Conservation (phyloP, 2,888 invertebrate genomes). For the Epirrhoe alternata region DNA sequence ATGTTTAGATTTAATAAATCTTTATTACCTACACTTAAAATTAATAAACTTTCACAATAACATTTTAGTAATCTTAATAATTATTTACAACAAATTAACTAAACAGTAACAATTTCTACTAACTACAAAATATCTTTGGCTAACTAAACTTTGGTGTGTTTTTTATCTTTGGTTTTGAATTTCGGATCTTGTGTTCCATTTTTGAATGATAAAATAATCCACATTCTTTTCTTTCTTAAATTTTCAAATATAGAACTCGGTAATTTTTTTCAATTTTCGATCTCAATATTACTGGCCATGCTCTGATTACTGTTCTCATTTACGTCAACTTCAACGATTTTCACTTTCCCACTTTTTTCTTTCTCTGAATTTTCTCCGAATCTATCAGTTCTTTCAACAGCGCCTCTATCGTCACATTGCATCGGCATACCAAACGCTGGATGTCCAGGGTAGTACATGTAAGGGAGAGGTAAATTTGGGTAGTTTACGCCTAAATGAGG, state of each 20-base stretch:
- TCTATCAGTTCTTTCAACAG: constrained; percentile 56
- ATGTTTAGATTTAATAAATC: not conserved
- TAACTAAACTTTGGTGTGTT: constrained; percentile 46
- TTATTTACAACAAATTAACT: constrained; percentile 72
- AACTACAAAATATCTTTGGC: constrained; percentile 64
- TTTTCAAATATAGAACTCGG: not conserved
- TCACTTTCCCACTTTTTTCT: constrained; percentile 64
- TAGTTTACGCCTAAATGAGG: constrained; percentile 80
- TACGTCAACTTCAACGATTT: constrained; percentile 58
- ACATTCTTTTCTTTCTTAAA: not conserved
- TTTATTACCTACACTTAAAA: constrained; percentile 3
- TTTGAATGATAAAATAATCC: not conserved
- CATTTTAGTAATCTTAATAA: constrained; percentile 63
- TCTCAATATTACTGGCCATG: constrained; percentile 82
- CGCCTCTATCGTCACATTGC: constrained; percentile 67
- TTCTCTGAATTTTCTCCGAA: constrained; percentile 60
- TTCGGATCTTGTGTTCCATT: not conserved
- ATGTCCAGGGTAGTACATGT: constrained; percentile 81
- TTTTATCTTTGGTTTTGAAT: constrained; percentile 33
- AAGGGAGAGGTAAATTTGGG: constrained; percentile 73
- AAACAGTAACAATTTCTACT: constrained; percentile 68
- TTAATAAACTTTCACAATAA: constrained; percentile 53
- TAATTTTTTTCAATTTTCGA: constrained; percentile 70
- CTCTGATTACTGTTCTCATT: constrained; percentile 81
- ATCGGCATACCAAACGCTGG: constrained; percentile 69